Evolutionary conservation across 2,888 invertebrate genomes (phyloP), one percentile per base, ranked within the genome.

Genomic region (Erebia epiphron): DNA sequence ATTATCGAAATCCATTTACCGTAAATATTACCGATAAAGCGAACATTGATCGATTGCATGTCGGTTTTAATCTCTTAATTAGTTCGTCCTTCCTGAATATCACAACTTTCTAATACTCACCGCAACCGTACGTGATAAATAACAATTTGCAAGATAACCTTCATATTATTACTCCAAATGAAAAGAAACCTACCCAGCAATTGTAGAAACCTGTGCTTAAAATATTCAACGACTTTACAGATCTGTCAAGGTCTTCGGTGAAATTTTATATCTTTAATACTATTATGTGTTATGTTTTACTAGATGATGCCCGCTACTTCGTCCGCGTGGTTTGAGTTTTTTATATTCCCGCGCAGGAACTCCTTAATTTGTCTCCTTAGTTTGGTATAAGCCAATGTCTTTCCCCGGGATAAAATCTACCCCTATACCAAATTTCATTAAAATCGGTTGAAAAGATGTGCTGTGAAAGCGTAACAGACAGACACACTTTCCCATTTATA

Each of bases 31-130:
- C 75, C 72, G 72, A 74, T 77, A 80, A 82, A 69, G 72, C 43
- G 52, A 57, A 58, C 65, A 67, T n/a, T 61, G 69, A 63, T 56
- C 56, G 56, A 56, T 81, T 72, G 87, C 86, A 85, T 88, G 87
- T 79, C 76, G 78, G 78, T 81, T 79, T 82, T 78, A 80, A 80
- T 82, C 76, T 35, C 57, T 77, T 82, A 83, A 85, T 84, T 81
- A 80, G 71, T 70, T 69, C 78, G 79, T 82, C 86, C 84, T 87
- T 85, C 80, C 79, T 76, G 69, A 75, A 80, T 68, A 73, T 70
- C 49, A 73, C 67, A 75, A 81, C 84, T 88, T 87, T 88, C 88
- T 82, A 84, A 70, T 70, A 68, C 46, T 60, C 46, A 61, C 11
- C 16, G 49, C 21, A 62, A 21, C 3, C 18, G 16, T 56, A 43